A percentile compares a stretch with the other conserved stretches of the same genome.
Evolutionary conservation across 2,797 vertebrate species (phyloP).

Genomic region (Atherinosoma microstoma): DNA sequence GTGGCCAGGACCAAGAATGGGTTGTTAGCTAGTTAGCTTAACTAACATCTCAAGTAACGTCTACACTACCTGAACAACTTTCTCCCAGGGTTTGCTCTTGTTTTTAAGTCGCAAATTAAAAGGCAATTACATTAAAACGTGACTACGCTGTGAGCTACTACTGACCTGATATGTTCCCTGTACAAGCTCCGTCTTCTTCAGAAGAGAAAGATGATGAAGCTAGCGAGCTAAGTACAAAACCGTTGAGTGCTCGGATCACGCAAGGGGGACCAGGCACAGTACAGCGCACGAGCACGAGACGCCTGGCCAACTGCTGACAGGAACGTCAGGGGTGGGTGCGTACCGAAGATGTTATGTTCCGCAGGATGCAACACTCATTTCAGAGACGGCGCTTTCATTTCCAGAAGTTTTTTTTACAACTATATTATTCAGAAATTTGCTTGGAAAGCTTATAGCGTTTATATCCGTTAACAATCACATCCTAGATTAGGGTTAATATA

Average conservation of each 20-base stretch:
- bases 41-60: conserved; percentile 60
- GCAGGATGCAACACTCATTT: conserved; percentile 34
- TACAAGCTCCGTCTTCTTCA: conserved; percentile 31
- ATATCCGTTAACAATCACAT: neutral
- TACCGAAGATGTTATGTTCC: conserved; percentile 54
- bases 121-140: neutral
- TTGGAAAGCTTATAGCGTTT: neutral
- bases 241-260: conserved; percentile 42
- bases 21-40: conserved; percentile 66
- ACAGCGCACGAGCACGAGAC: conserved; percentile 31
- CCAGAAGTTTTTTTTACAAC: too few relatives aligned
- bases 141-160: conserved; percentile 3
- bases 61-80: conserved; percentile 57
- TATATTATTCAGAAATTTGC: too few relatives aligned
- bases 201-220: conserved; percentile 31
- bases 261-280: conserved; percentile 36
- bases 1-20: conserved; percentile 20
- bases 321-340: conserved; percentile 51
- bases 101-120: neutral
- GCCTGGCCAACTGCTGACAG: conserved; percentile 44
- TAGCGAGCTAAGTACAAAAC: conserved; percentile 51
- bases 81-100: neutral
- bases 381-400: neutral
- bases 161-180: conserved; percentile 63
- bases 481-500: neutral